A percentile compares a stretch with the other conserved stretches of the same genome.
Conservation (phyloP, 2,797 vertebrate species). For the Vireo griseus region DNA sequence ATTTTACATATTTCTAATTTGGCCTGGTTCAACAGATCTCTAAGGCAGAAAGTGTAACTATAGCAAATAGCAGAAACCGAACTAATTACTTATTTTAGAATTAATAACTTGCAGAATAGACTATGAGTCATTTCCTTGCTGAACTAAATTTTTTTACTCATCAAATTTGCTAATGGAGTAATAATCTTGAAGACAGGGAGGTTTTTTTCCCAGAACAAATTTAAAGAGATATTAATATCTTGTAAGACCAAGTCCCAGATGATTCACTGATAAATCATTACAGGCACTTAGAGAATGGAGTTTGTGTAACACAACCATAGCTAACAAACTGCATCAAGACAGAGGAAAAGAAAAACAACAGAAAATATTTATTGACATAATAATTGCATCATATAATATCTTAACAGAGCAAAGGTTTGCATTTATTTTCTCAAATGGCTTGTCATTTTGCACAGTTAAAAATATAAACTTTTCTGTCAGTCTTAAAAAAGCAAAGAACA, state of each 20-base stretch:
- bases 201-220: background rate
- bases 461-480: background rate
- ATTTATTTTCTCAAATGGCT: background rate
- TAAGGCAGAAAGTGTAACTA: background rate
- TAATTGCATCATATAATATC: background rate
- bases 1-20: background rate
- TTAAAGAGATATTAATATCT: background rate
- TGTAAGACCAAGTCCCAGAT: background rate
- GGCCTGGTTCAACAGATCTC: background rate
- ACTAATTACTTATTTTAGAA: conserved; percentile 23
- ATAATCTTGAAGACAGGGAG: background rate
- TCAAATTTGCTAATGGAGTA: conserved; percentile 1
- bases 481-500: background rate
- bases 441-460: background rate
- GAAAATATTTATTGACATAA: conserved; percentile 25
- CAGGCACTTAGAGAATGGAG: background rate
- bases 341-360: background rate
- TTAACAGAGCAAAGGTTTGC: background rate
- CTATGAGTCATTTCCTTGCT: conserved; percentile 39
- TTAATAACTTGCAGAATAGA: background rate
- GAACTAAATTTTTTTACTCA: background rate
- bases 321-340: background rate
- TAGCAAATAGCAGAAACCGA: conserved; percentile 12
- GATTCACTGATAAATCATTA: background rate
- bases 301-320: background rate